Conservation (phyloP, 2,797 vertebrate species). For the Cossypha heuglini region DNA sequence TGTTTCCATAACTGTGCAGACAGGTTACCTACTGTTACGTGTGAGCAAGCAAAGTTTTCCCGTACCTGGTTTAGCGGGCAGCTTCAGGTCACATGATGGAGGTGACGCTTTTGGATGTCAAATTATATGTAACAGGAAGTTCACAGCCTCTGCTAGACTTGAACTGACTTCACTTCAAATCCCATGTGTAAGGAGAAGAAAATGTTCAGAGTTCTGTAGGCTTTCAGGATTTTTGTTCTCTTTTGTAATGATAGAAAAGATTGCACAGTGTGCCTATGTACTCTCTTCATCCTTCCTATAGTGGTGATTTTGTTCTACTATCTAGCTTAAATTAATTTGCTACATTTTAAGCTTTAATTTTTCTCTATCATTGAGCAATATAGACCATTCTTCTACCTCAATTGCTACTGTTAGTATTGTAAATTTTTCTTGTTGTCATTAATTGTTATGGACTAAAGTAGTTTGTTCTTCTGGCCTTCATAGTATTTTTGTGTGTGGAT, state of each 20-base stretch:
- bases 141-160: neutral
- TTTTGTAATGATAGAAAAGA: neutral
- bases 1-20: neutral
- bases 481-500: neutral
- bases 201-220: neutral
- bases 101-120: neutral
- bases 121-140: neutral
- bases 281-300: neutral
- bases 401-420: neutral
- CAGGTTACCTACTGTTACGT: rapidly evolving
- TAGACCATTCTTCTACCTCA: neutral
- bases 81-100: neutral
- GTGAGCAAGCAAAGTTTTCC: neutral
- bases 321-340: neutral
- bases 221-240: neutral
- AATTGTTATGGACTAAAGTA: neutral
- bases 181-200: neutral
- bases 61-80: neutral
- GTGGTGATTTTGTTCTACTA: neutral
- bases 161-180: neutral
- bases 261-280: neutral
- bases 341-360: neutral
- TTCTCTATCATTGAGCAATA: neutral
- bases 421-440: neutral
- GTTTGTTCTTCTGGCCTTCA: neutral